phyloP scores from a whole-genome alignment of 2,113 vertebrate species.

The Delphinapterus leucas region DNA sequence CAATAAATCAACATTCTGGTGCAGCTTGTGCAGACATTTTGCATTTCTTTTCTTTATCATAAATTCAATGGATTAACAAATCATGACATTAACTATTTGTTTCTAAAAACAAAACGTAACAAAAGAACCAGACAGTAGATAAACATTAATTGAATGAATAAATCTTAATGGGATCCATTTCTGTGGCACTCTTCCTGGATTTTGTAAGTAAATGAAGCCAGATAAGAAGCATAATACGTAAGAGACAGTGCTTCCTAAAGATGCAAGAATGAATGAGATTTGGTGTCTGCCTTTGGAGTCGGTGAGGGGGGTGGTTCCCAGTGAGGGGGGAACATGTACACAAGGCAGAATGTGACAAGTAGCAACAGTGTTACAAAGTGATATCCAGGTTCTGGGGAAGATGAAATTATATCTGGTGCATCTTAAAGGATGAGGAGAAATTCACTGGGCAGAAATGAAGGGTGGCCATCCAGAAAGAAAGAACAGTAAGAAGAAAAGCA shows the following conservation, averaged over 20 bases:
- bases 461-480: background rate
- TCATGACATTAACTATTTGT: background rate
- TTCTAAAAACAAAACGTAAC: constrained; percentile 32
- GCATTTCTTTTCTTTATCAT: constrained; percentile 32
- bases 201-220: background rate
- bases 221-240: background rate
- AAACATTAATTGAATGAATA: background rate
- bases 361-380: background rate
- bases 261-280: background rate
- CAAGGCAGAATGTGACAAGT: background rate
- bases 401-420: background rate
- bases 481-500: background rate
- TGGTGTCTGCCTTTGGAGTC: background rate
- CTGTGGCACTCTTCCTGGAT: background rate
- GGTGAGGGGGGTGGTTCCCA: background rate
- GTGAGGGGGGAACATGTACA: background rate
- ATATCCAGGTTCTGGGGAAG: background rate
- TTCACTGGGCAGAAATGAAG: background rate
- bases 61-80: constrained; percentile 46
- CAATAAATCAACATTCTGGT: constrained; percentile 24
- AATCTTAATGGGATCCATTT: background rate
- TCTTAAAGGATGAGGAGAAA: background rate
- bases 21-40: constrained; percentile 21
- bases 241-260: background rate
- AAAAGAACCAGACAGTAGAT: background rate